A percentile compares a stretch with the other conserved stretches of the same genome.
phyloP scores from a whole-genome alignment of 2,797 vertebrate genomes.

The Ptychadena robeensis region DNA sequence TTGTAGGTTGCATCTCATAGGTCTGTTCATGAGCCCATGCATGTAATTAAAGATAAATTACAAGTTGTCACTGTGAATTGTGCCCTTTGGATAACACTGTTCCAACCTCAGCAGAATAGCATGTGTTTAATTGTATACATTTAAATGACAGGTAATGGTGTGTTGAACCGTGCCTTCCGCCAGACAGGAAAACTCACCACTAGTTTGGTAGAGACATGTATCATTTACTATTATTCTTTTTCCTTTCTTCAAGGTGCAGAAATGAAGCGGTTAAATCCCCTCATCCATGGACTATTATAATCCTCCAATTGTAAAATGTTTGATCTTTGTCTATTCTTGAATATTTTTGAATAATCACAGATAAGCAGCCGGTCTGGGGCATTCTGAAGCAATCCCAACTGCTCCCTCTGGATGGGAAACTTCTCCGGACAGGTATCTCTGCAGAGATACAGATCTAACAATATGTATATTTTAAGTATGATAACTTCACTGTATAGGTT shows the following conservation, averaged over 20 bases:
- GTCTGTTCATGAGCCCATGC: neutral
- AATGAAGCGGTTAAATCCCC: neutral
- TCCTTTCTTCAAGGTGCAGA: neutral
- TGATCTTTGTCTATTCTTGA: conserved; percentile 33
- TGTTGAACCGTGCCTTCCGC: neutral
- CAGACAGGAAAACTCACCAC: neutral
- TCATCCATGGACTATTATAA: neutral
- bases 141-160: neutral
- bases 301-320: conserved; percentile 20
- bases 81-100: neutral
- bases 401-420: conserved; percentile 55
- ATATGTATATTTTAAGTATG: conserved; percentile 40
- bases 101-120: neutral
- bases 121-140: conserved; percentile 6
- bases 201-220: too few relatives aligned
- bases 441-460: conserved; percentile 36
- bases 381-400: conserved; percentile 45
- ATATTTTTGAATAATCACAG: conserved; percentile 55
- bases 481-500: conserved; percentile 37
- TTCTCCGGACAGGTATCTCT: conserved; percentile 47
- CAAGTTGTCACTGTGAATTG: neutral
- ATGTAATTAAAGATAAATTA: neutral
- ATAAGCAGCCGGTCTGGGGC: conserved; percentile 52
- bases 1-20: neutral
- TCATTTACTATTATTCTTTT: neutral